Percentiles rank a stretch among this genome's conserved stretches.
These are phyloP conservation scores for Heliconius congener DNA, from an alignment of 1,140 invertebrate genomes.

Conservation along the genomic window DNA sequence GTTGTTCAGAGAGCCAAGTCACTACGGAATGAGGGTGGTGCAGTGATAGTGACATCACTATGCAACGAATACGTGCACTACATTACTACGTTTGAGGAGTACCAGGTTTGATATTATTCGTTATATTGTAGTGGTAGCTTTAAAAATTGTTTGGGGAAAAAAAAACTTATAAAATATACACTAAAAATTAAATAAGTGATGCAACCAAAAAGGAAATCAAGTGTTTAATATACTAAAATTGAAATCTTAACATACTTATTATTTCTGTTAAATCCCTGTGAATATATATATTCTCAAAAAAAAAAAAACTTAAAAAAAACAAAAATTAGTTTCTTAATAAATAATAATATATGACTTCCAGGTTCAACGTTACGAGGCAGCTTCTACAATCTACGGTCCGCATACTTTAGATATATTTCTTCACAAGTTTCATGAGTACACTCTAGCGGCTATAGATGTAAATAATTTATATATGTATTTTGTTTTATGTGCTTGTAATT, in stretches of 20 bases:
- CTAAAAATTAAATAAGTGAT: too few relatives aligned
- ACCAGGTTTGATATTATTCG: conserved; percentile 84
- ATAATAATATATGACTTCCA: background rate
- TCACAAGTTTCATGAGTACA: conserved; percentile 87
- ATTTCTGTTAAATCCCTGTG: too few relatives aligned
- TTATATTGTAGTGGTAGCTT: background rate
- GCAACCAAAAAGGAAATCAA: too few relatives aligned
- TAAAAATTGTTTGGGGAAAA: too few relatives aligned
- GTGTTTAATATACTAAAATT: too few relatives aligned
- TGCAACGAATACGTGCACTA: conserved; percentile 96
- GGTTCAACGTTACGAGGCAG: conserved; percentile 90
- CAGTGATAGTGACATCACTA: conserved; percentile 91
- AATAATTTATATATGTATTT: conserved; percentile 75
- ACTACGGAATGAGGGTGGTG: conserved; percentile 66
- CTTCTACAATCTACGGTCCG: conserved; percentile 95
- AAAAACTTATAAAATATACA: too few relatives aligned
- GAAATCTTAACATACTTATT: too few relatives aligned
- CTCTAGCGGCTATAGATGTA: conserved; percentile 81
- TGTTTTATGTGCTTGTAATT: too few relatives aligned
- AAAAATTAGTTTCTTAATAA: background rate
- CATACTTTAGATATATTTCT: conserved; percentile 93
- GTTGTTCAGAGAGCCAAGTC: conserved; percentile 81
- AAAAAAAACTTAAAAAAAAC: background rate
- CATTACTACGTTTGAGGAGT: conserved; percentile 94
- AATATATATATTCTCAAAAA: too few relatives aligned